phyloP scores from a whole-genome alignment of 2,888 invertebrate genomes.

The Rotaria magnacalcarata region DNA sequence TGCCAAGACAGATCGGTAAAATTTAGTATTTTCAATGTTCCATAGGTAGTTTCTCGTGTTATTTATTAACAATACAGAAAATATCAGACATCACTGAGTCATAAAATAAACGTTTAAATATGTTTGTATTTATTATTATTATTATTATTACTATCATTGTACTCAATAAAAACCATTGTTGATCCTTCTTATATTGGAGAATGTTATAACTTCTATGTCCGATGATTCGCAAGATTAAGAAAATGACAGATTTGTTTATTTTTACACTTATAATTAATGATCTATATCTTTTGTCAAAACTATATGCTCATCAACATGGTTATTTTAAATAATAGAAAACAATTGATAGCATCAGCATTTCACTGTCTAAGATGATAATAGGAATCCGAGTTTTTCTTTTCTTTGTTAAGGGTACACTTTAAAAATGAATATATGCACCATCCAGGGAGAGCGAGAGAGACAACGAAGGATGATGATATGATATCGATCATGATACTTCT shows the following conservation, averaged over 20 bases:
- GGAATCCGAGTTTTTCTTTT: neutral
- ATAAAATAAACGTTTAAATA: too few relatives aligned
- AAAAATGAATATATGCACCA: neutral
- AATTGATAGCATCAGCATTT: neutral
- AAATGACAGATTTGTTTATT: neutral
- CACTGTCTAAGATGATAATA: neutral
- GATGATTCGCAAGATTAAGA: too few relatives aligned
- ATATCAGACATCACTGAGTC: too few relatives aligned
- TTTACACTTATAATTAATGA: neutral
- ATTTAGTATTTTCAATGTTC: too few relatives aligned
- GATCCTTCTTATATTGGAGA: too few relatives aligned
- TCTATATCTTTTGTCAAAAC: neutral
- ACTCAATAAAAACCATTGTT: too few relatives aligned
- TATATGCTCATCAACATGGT: neutral
- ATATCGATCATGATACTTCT: slow-evolving; percentile 5
- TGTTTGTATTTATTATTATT: too few relatives aligned
- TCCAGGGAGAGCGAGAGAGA: neutral
- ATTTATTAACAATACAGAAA: too few relatives aligned
- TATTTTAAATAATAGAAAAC: neutral
- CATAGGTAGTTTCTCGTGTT: too few relatives aligned
- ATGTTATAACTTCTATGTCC: too few relatives aligned
- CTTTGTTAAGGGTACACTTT: neutral
- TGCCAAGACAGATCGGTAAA: too few relatives aligned
- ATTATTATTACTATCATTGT: too few relatives aligned
- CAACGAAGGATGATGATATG: neutral